These are phyloP conservation scores for Tiliacea aurago DNA, from an alignment of 2,888 invertebrate genomes.

Conservation along the genomic window DNA sequence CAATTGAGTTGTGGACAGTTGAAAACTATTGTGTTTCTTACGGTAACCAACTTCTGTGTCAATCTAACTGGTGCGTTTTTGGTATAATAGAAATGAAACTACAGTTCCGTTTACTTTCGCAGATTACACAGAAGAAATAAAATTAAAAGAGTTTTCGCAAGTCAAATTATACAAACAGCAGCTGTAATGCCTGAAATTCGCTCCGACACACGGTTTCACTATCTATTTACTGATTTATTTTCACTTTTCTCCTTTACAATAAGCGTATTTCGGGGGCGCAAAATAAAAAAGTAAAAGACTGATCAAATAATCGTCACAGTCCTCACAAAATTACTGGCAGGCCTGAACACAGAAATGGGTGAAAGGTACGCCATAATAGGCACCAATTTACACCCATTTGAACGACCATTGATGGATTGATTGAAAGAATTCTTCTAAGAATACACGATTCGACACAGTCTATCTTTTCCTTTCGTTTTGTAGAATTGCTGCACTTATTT, in stretches of 20 bases:
- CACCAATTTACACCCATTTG: slow-evolving; percentile 80
- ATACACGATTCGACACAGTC: slow-evolving; percentile 75
- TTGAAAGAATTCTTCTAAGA: slow-evolving; percentile 76
- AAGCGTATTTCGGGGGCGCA: slow-evolving; percentile 46
- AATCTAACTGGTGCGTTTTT: slow-evolving; percentile 17
- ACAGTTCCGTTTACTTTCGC: slow-evolving; percentile 28
- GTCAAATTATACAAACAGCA: neutral
- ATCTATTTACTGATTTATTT: slow-evolving; percentile 43
- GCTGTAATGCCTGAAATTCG: slow-evolving; percentile 20
- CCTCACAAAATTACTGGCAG: slow-evolving; percentile 69
- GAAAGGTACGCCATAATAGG: slow-evolving; percentile 81
- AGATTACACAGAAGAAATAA: slow-evolving; percentile 23
- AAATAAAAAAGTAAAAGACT: slow-evolving; percentile 63
- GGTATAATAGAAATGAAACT: slow-evolving; percentile 14
- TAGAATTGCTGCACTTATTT: slow-evolving; percentile 66
- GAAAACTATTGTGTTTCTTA: slow-evolving; percentile 45
- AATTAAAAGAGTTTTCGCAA: slow-evolving; percentile 5
- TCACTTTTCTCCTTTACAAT: slow-evolving; percentile 57
- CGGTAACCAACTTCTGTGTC: slow-evolving; percentile 30
- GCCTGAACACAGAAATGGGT: slow-evolving; percentile 75
- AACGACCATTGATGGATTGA: slow-evolving; percentile 73
- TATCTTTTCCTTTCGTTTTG: slow-evolving; percentile 71
- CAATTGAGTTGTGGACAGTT: slow-evolving; percentile 33
- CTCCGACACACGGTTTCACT: slow-evolving; percentile 13
- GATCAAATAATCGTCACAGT: slow-evolving; percentile 65